Base-by-base conservation (phyloP, 2,888 invertebrate genomes). In the Aphodius granarius region DNA sequence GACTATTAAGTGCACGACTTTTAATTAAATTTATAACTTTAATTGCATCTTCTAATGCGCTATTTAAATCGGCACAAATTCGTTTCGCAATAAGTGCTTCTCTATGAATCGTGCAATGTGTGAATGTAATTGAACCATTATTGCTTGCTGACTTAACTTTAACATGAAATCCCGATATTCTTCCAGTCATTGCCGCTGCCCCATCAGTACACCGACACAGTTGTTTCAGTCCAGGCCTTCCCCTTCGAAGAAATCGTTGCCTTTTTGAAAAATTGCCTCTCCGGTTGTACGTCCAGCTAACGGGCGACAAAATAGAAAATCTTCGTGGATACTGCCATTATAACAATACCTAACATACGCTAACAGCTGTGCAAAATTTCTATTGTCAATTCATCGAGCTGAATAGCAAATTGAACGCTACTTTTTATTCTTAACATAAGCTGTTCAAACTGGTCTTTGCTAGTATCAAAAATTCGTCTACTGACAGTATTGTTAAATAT, bases 101-200 rank as follows among this genome's bases (percentile, higher is more conserved):
- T 13, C 23, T 20, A 22, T 71, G 23, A 20, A 71, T 20, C 22
- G 43, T 20, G 17, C 71, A 71, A 64, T 73, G 73, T 22, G n/a
- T n/a, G n/a, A n/a, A n/a, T n/a, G n/a, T n/a, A n/a, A n/a, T n/a
- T n/a, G n/a, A n/a, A n/a, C n/a, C n/a, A 63, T 73, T 21, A 64
- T 18, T 65, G 15, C 20, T 43, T 63, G 19, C 18, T 71, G 16
- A 20, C 16, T 20, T 65, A 64, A 63, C 64, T 18, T 63, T 66
- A 18, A 20, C 64, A 63, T 64, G n/a, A 73, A 73, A 63, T 73
- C 73, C 15, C 19, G 18, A 18, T 15, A 73, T 63, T 73, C 19
- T 73, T 64, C 19, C 73, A 18, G 63, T 63, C 71, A 23, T 71
- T 43, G 71, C 71, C 43, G 22, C 17, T 22, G 71, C 71, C 16